A percentile compares a stretch with the other conserved stretches of the same genome.
phyloP scores from a whole-genome alignment of 1,140 invertebrate genomes.

The Helicorthomorpha holstii region DNA sequence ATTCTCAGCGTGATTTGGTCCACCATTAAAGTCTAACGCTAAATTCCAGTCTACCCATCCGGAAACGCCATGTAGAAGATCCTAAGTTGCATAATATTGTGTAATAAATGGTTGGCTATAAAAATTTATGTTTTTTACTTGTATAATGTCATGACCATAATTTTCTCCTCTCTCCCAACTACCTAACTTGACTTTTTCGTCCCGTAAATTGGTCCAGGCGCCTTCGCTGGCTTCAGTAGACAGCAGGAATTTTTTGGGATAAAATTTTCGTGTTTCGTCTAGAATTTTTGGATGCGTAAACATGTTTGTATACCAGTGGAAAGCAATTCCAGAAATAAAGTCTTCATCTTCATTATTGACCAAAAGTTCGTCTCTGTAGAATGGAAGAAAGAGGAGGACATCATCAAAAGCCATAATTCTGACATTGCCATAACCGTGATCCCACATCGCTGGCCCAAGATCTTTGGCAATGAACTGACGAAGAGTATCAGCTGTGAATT shows the following conservation, averaged over 20 bases:
- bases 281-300: conserved; percentile 16
- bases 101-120: not conserved
- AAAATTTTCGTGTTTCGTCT: conserved; percentile 16
- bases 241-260: conserved; percentile 30
- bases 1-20: conserved; percentile 62
- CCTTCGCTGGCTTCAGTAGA: conserved; percentile 28
- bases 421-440: conserved; percentile 34
- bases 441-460: conserved; percentile 45
- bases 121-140: conserved; percentile 24
- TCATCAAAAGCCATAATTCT: conserved; percentile 54
- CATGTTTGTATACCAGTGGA: conserved; percentile 30
- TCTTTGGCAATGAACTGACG: conserved; percentile 44
- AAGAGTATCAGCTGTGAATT: conserved; percentile 43
- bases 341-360: conserved; percentile 14
- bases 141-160: conserved; percentile 50
- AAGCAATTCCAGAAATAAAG: conserved; percentile 21
- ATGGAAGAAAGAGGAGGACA: conserved; percentile 23
- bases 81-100: conserved; percentile 27
- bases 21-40: conserved; percentile 52
- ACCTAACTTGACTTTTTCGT: conserved; percentile 40
- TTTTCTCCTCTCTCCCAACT: conserved; percentile 50
- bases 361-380: conserved; percentile 12
- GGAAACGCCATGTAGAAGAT: conserved; percentile 36
- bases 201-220: conserved; percentile 22
- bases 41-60: conserved; percentile 87